Conservation (phyloP, 1,140 invertebrate genomes). For the Dendroctonus valens region DNA sequence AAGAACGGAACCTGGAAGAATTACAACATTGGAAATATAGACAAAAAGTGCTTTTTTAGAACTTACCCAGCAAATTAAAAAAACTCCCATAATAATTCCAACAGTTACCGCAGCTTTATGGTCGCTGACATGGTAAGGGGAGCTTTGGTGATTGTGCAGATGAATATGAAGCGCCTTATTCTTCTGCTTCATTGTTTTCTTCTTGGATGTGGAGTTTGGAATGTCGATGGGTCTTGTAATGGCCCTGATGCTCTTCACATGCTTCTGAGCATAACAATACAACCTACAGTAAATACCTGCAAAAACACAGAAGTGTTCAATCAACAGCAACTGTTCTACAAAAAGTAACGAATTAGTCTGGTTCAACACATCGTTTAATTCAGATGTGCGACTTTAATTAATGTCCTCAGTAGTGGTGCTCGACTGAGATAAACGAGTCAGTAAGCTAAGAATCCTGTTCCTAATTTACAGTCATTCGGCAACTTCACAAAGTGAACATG, state of each 20-base stretch:
- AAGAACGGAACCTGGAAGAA: constrained; percentile 78
- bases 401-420: too few species aligned
- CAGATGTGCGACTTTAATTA: too few species aligned
- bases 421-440: too few species aligned
- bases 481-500: too few species aligned
- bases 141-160: constrained; percentile 64
- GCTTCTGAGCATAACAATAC: constrained; percentile 96
- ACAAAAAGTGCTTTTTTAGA: neutral
- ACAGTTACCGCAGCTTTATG: constrained; percentile 96
- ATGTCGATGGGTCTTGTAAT: constrained; percentile 72
- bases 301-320: too few species aligned
- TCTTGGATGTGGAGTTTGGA: constrained; percentile 53
- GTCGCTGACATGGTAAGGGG: constrained; percentile 89
- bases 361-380: too few species aligned
- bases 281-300: constrained; percentile 70
- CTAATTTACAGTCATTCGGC: too few species aligned
- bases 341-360: too few species aligned
- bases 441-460: too few species aligned
- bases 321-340: too few species aligned
- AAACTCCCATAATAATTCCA: constrained; percentile 94
- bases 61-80: constrained; percentile 58
- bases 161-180: constrained; percentile 50
- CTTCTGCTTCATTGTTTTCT: constrained; percentile 49
- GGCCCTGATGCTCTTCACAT: constrained; percentile 91
- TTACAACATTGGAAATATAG: neutral